These are phyloP conservation scores for Aplodontia rufa DNA, from an alignment of 2,113 vertebrate genomes.

Conservation along the genomic window DNA sequence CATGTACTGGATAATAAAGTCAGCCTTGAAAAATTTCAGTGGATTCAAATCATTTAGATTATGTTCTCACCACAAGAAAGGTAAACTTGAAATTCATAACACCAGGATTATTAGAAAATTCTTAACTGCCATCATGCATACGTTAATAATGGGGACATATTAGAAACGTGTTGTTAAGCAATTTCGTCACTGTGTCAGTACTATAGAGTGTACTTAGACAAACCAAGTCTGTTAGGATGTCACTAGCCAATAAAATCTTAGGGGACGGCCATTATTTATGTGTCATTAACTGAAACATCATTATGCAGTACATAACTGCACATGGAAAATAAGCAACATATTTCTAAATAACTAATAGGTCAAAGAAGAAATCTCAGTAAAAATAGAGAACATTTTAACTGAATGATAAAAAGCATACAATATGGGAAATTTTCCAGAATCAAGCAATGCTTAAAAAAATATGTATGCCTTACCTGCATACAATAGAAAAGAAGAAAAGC, in stretches of 20 bases:
- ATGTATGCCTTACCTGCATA: neutral
- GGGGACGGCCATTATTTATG: neutral
- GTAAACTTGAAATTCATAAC: neutral
- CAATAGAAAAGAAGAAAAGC: neutral
- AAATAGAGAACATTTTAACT: neutral
- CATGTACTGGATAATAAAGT: neutral
- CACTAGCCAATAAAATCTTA: neutral
- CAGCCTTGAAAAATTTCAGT: constrained; percentile 8
- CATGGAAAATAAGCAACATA: neutral
- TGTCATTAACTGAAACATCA: neutral
- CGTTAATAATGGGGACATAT: neutral
- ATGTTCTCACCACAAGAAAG: neutral
- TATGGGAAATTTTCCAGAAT: neutral
- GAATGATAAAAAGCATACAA: neutral
- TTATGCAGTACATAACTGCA: neutral
- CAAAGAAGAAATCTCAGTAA: neutral
- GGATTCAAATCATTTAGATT: neutral
- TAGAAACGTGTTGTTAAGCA: neutral
- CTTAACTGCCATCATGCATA: neutral
- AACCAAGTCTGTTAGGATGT: neutral
- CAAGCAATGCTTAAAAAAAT: neutral
- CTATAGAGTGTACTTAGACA: neutral
- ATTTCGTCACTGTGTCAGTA: neutral
- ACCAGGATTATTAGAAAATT: neutral
- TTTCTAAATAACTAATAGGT: neutral